Conservation (phyloP, 2,797 vertebrate genomes). For the Sebastes baramenuke region DNA sequence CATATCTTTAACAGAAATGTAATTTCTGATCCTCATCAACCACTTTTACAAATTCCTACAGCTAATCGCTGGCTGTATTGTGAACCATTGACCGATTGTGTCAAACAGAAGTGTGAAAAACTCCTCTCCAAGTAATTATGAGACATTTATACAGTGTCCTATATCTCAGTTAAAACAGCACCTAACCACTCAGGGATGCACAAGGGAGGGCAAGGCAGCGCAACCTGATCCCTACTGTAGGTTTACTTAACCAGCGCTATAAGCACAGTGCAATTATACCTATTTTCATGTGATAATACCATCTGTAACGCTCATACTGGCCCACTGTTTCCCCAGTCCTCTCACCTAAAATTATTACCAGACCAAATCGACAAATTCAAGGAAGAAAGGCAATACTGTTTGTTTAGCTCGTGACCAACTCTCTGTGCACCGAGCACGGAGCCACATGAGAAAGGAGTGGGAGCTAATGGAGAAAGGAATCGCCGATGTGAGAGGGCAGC, state of each 20-base stretch:
- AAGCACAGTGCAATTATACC: slow-evolving; percentile 68
- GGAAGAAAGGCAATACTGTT: slow-evolving; percentile 71
- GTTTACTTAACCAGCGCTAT: slow-evolving; percentile 68
- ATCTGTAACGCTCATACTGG: slow-evolving; percentile 55
- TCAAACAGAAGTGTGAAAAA: slow-evolving; percentile 47
- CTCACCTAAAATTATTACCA: slow-evolving; percentile 69
- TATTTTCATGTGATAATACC: slow-evolving; percentile 71
- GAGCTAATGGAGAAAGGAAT: slow-evolving; percentile 57
- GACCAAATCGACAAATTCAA: slow-evolving; percentile 60
- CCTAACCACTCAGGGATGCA: slow-evolving; percentile 42
- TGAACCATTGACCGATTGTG: slow-evolving; percentile 7
- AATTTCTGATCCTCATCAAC: background rate
- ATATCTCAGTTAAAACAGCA: slow-evolving; percentile 52
- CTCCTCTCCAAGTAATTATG: slow-evolving; percentile 33
- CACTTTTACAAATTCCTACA: background rate
- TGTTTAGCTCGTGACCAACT: slow-evolving; percentile 63
- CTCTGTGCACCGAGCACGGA: slow-evolving; percentile 23
- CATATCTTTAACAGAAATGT: background rate
- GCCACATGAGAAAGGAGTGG: slow-evolving; percentile 64
- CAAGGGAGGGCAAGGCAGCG: slow-evolving; percentile 25
- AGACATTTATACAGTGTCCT: slow-evolving; percentile 45
- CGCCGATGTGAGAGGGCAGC: slow-evolving; percentile 49
- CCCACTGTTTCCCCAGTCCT: slow-evolving; percentile 53
- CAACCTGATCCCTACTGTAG: slow-evolving; percentile 61
- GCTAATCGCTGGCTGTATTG: background rate